These are phyloP conservation scores for Crypturellus tataupa DNA, from an alignment of 2,797 vertebrate genomes.

Conservation along the genomic window DNA sequence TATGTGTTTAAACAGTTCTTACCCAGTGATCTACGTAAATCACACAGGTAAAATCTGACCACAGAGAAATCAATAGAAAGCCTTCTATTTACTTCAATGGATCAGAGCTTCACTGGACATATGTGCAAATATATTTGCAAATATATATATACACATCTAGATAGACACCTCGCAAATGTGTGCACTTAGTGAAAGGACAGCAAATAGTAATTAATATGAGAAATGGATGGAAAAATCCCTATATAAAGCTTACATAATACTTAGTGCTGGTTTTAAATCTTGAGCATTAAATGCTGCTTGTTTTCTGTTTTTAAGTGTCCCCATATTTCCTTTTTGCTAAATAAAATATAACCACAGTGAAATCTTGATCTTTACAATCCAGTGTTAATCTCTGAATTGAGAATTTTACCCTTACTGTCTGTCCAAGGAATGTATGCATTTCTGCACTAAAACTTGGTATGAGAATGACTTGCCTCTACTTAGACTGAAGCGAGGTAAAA, in stretches of 20 bases:
- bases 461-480: background rate
- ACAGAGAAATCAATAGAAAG: background rate
- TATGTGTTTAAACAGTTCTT: background rate
- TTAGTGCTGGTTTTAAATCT: background rate
- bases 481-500: background rate
- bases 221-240: background rate
- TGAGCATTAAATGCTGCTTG: background rate
- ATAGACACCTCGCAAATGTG: background rate
- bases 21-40: background rate
- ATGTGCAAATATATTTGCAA: background rate
- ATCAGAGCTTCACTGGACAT: background rate
- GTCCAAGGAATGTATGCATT: background rate
- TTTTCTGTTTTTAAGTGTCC: background rate
- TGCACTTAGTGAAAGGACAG: background rate
- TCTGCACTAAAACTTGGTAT: background rate
- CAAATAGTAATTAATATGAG: background rate
- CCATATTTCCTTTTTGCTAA: background rate
- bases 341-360: background rate
- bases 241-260: background rate
- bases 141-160: too few relatives aligned
- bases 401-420: background rate
- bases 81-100: background rate
- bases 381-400: background rate
- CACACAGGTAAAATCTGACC: background rate
- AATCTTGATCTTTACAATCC: background rate